These are phyloP conservation scores for Gila orcuttii DNA, from an alignment of 2,113 vertebrate species.

Conservation along the genomic window DNA sequence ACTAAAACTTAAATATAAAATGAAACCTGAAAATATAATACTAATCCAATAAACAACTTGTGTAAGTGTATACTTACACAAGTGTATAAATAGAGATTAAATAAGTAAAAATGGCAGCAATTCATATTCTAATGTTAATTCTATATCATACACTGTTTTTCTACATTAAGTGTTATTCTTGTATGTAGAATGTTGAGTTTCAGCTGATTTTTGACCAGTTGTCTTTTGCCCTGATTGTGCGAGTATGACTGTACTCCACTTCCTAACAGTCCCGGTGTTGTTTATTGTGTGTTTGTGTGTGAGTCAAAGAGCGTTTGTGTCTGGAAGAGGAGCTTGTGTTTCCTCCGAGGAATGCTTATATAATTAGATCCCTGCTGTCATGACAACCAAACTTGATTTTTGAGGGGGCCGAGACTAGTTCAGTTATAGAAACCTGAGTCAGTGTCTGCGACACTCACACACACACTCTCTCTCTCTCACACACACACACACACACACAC, in stretches of 20 bases:
- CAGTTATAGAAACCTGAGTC: conserved; percentile 73
- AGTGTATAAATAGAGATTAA: not conserved
- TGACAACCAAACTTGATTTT: conserved; percentile 72
- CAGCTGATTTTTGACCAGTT: not conserved
- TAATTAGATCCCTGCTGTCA: conserved; percentile 74
- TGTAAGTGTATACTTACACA: too few species aligned
- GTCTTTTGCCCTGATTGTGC: not conserved
- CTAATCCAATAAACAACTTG: not conserved
- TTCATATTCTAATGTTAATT: not conserved
- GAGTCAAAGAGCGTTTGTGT: conserved; percentile 13
- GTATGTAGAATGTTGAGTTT: not conserved
- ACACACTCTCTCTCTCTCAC: not conserved
- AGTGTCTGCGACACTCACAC: conserved; percentile 53
- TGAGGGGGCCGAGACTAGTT: conserved; percentile 67
- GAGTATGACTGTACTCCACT: not conserved
- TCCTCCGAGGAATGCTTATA: conserved; percentile 67
- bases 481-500: not conserved
- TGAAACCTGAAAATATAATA: not conserved
- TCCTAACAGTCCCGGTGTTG: not conserved
- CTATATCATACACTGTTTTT: not conserved
- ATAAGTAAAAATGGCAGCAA: not conserved
- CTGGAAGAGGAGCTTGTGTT: conserved; percentile 57
- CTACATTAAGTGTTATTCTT: not conserved
- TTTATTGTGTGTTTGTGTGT: conserved; percentile 23
- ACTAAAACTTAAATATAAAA: not conserved